These are phyloP conservation scores for Hypercompe scribonia DNA, from an alignment of 2,888 invertebrate genomes.

Conservation along the genomic window DNA sequence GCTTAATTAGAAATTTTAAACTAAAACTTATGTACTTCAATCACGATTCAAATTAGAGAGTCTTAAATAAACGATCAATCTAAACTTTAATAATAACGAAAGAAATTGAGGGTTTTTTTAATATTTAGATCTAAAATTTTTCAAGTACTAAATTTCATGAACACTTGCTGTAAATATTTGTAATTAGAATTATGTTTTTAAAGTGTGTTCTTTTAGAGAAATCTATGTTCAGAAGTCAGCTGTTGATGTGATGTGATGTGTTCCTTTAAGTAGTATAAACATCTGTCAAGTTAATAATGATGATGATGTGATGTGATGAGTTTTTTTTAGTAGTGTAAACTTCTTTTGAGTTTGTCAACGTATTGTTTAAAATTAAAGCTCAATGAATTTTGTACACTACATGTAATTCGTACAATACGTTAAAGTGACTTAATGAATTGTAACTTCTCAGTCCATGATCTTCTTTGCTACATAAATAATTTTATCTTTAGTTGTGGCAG, in stretches of 20 bases:
- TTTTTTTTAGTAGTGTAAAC: neutral
- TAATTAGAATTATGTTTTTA: neutral
- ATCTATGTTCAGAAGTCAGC: too few species aligned
- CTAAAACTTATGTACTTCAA: slow-evolving; percentile 27
- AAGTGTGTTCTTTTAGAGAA: neutral
- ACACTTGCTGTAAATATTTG: neutral
- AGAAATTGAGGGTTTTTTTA: neutral
- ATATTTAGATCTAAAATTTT: neutral
- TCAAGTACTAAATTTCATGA: neutral
- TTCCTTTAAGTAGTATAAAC: neutral
- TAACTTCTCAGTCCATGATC: too few species aligned
- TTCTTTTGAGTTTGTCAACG: too few species aligned
- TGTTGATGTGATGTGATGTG: too few species aligned
- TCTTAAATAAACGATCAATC: slow-evolving; percentile 36
- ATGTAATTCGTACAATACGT: too few species aligned
- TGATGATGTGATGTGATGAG: too few species aligned
- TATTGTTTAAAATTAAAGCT: too few species aligned
- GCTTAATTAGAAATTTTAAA: slow-evolving; percentile 26
- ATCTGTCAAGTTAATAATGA: too few species aligned
- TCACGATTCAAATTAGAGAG: slow-evolving; percentile 35
- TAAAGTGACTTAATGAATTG: too few species aligned
- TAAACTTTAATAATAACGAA: slow-evolving; percentile 38
- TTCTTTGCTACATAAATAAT: too few species aligned
- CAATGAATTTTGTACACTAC: too few species aligned
- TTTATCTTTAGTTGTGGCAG: too few species aligned